Percentiles rank a stretch among this genome's conserved stretches.
Evolutionary conservation across 1,140 invertebrate genomes (phyloP).

Genomic region (Aleiodes sp.): DNA sequence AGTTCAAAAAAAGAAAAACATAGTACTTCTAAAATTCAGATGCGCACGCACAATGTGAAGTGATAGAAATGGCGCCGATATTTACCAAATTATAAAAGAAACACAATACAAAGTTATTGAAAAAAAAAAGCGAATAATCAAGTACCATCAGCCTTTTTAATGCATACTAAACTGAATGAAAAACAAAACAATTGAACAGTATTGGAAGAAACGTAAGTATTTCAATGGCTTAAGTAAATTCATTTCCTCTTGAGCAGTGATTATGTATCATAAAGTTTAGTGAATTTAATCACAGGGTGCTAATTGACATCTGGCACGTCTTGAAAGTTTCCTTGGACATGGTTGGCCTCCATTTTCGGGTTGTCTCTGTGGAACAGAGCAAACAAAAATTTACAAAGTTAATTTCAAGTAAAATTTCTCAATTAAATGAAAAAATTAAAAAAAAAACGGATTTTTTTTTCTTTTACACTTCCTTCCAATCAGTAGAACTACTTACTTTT

Average conservation of each 20-base stretch:
- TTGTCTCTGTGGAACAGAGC: constrained; percentile 62
- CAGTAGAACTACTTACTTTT: constrained; percentile 65
- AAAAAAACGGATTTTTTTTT: too few relatives aligned
- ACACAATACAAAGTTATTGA: not conserved
- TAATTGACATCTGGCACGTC: constrained; percentile 65
- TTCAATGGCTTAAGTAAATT: not conserved
- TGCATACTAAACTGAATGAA: constrained; percentile 5
- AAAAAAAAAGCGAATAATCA: not conserved
- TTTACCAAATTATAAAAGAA: not conserved
- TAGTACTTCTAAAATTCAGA: constrained; percentile 13
- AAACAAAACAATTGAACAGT: constrained; percentile 12
- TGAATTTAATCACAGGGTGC: constrained; percentile 48
- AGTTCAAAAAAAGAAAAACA: not conserved
- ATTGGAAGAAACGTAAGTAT: not conserved
- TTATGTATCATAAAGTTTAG: constrained; percentile 6
- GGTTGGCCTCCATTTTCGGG: constrained; percentile 75
- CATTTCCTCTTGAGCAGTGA: not conserved
- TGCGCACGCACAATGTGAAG: constrained; percentile 6
- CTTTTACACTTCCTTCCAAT: too few relatives aligned
- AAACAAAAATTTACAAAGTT: constrained; percentile 40
- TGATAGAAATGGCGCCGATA: not conserved
- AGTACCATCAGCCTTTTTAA: constrained; percentile 21
- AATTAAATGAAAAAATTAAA: constrained; percentile 19
- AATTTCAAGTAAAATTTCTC: constrained; percentile 12
- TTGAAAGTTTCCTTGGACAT: constrained; percentile 71